Evolutionary conservation across 2,888 invertebrate species (phyloP).

Genomic region (Xylota sylvarum): DNA sequence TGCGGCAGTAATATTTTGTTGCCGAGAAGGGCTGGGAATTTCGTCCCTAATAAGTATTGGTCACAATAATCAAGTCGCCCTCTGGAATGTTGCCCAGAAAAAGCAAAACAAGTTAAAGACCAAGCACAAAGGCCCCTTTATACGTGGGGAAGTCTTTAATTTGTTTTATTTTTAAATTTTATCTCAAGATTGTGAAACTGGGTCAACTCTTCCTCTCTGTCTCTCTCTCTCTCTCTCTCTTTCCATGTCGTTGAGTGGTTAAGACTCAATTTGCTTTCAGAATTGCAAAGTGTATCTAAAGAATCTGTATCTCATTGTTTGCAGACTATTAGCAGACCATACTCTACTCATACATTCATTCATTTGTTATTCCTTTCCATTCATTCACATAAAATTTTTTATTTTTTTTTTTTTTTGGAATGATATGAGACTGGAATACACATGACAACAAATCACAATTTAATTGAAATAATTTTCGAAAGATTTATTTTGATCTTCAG

Average conservation of each 20-base stretch:
- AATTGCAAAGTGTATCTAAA: constrained; percentile 56
- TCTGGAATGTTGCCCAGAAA: constrained; percentile 52
- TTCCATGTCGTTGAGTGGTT: constrained; percentile 27
- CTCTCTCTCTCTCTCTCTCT: neutral
- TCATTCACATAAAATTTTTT: constrained; percentile 36
- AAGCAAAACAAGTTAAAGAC: constrained; percentile 41
- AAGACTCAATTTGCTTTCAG: constrained; percentile 60
- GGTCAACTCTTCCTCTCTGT: constrained; percentile 53
- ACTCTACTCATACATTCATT: constrained; percentile 38
- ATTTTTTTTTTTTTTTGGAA: neutral
- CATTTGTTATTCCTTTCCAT: constrained; percentile 14
- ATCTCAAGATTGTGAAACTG: constrained; percentile 38
- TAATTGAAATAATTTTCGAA: constrained; percentile 73
- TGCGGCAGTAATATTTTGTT: constrained; percentile 22
- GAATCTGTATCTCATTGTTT: constrained; percentile 40
- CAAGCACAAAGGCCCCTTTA: constrained; percentile 40
- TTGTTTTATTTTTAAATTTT: constrained; percentile 29
- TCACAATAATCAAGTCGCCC: constrained; percentile 31
- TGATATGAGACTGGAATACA: constrained; percentile 18
- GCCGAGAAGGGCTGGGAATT: constrained; percentile 21
- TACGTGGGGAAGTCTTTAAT: constrained; percentile 52
- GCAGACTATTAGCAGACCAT: constrained; percentile 13
- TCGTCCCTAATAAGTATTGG: constrained; percentile 59
- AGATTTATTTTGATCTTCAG: constrained; percentile 66
- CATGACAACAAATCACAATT: constrained; percentile 70